Percentiles rank a stretch among this genome's conserved stretches.
Evolutionary conservation across 2,888 invertebrate genomes (phyloP).

Genomic region (Epinotia ramella): DNA sequence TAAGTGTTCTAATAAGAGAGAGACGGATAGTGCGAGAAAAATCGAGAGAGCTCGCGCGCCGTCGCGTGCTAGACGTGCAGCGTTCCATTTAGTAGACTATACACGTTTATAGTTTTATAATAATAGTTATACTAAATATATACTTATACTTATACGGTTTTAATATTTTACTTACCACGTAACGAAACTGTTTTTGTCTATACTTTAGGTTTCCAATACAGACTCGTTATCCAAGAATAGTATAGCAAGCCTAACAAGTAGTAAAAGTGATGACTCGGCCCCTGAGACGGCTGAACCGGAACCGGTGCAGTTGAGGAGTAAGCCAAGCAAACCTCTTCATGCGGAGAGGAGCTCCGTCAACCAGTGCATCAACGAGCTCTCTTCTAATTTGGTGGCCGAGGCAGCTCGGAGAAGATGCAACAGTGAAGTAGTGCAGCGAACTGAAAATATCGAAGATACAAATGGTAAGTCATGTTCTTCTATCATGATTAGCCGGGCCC

Average conservation of each 20-base stretch:
- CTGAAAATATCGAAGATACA: conserved; percentile 71
- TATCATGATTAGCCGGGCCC: too few relatives aligned
- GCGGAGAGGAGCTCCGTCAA: conserved; percentile 83
- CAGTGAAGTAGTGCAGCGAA: conserved; percentile 80
- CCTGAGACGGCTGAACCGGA: conserved; percentile 68
- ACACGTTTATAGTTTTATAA: too few relatives aligned
- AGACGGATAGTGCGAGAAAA: too few relatives aligned
- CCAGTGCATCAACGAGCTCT: conserved; percentile 90
- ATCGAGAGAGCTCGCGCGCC: too few relatives aligned
- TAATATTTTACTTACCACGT: background rate
- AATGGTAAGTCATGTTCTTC: conserved; percentile 60
- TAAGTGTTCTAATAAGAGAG: too few relatives aligned
- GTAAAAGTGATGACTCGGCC: conserved; percentile 72
- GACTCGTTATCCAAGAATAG: conserved; percentile 76
- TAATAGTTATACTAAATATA: too few relatives aligned
- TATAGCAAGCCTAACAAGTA: conserved; percentile 66
- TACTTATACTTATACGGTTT: background rate
- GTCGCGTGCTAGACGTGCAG: too few relatives aligned
- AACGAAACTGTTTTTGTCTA: conserved; percentile 22
- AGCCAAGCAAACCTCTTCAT: conserved; percentile 70
- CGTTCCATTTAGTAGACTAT: too few relatives aligned
- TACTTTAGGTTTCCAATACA: conserved; percentile 68
- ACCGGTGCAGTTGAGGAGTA: conserved; percentile 75
- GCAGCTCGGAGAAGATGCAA: conserved; percentile 78
- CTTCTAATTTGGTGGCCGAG: conserved; percentile 81